Conservation (phyloP, 2,888 invertebrate genomes). For the Unio pictorum region DNA sequence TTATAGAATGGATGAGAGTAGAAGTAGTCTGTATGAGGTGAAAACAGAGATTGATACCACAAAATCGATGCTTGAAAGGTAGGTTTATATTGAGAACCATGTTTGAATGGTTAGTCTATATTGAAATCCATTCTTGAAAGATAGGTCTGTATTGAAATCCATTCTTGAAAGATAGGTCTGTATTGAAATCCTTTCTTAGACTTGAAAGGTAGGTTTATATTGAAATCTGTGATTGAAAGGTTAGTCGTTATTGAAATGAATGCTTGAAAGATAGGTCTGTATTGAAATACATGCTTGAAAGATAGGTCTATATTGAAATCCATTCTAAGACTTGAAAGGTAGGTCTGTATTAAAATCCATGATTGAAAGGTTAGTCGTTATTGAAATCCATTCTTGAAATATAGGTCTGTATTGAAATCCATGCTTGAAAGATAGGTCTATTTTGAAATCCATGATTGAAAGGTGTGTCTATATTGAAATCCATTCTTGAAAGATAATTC, state of each 20-base stretch:
- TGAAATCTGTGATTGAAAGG: background rate
- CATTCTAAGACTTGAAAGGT: constrained; percentile 8
- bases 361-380: too few relatives aligned
- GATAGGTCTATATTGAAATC: background rate
- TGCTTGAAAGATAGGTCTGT: too few relatives aligned
- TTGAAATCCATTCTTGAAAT: too few relatives aligned
- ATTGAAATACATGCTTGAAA: too few relatives aligned
- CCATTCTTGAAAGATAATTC: too few relatives aligned
- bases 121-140: too few relatives aligned
- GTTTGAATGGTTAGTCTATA: too few relatives aligned
- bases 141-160: too few relatives aligned
- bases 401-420: background rate
- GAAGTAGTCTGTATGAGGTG: constrained; percentile 34
- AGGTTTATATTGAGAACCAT: background rate
- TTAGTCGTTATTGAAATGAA: too few relatives aligned
- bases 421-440: constrained; percentile 12
- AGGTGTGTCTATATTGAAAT: too few relatives aligned
- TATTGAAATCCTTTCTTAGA: background rate
- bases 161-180: too few relatives aligned
- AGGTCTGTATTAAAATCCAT: background rate
- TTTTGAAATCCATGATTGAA: background rate
- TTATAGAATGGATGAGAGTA: constrained; percentile 27
- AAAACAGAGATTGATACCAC: constrained; percentile 8
- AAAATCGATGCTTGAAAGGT: constrained; percentile 11
- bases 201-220: constrained; percentile 9